These are phyloP conservation scores for Leiothrix lutea DNA, from an alignment of 2,113 vertebrate genomes.

Conservation along the genomic window DNA sequence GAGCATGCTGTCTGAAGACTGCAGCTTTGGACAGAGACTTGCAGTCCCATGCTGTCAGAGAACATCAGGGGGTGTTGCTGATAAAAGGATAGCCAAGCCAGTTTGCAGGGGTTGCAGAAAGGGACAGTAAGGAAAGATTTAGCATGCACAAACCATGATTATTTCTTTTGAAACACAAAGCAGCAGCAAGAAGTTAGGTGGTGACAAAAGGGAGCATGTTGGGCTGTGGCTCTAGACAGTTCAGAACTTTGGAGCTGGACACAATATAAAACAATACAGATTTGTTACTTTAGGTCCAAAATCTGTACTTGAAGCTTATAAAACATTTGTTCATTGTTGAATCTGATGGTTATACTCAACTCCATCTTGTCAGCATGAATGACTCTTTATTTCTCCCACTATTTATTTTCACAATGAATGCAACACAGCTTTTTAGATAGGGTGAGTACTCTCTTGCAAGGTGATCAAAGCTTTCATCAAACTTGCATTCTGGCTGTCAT, in stretches of 20 bases:
- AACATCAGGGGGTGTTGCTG: not conserved
- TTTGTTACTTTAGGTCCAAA: not conserved
- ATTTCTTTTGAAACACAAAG: not conserved
- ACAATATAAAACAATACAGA: not conserved
- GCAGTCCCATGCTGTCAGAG: not conserved
- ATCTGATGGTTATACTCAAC: not conserved
- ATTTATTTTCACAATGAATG: not conserved
- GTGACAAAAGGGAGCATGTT: not conserved
- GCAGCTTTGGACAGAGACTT: not conserved
- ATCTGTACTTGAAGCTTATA: not conserved
- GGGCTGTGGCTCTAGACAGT: too few relatives aligned
- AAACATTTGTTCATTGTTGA: not conserved
- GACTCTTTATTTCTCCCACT: not conserved
- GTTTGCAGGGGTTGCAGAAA: not conserved
- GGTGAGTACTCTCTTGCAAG: not conserved
- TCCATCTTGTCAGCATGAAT: not conserved
- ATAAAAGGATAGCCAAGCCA: not conserved
- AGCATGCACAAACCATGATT: not conserved
- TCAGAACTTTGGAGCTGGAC: accelerated
- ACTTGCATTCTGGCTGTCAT: not conserved
- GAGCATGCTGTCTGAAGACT: not conserved
- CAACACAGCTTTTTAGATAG: not conserved
- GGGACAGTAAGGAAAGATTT: not conserved
- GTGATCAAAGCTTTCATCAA: not conserved
- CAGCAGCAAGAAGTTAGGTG: not conserved